Evolutionary conservation across 2,888 invertebrate species (phyloP).

Genomic region (Acleris literana): DNA sequence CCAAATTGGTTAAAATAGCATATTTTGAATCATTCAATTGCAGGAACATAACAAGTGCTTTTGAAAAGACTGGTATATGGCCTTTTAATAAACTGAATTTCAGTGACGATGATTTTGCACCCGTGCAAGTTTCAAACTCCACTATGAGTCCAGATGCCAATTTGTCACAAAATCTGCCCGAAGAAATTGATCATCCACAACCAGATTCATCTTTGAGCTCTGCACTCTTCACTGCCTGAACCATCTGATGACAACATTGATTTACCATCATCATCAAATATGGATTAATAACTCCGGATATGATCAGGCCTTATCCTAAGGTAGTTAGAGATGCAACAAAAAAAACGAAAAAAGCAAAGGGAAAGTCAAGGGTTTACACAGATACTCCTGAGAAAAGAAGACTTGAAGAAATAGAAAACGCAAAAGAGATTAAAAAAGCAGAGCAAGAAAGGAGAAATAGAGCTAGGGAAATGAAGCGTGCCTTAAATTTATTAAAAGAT

Average conservation of each 20-base stretch:
- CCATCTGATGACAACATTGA: neutral
- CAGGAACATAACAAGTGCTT: constrained; percentile 54
- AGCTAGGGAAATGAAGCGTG: constrained; percentile 16
- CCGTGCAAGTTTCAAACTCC: neutral
- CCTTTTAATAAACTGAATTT: constrained; percentile 40
- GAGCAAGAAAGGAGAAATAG: constrained; percentile 19
- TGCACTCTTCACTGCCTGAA: neutral
- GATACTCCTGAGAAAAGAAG: constrained; percentile 27
- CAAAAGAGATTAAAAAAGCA: constrained; percentile 15
- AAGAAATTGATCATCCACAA: neutral
- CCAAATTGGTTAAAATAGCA: constrained; percentile 24
- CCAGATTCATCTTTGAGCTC: neutral
- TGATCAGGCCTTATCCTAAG: constrained; percentile 21
- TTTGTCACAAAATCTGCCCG: neutral
- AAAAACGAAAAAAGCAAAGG: constrained; percentile 23
- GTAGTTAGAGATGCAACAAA: neutral
- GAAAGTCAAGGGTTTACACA: constrained; percentile 30
- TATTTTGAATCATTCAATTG: constrained; percentile 46
- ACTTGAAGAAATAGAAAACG: constrained; percentile 24
- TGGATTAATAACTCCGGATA: constrained; percentile 17
- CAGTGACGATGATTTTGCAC: constrained; percentile 40
- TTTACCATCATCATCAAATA: neutral
- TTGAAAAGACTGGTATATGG: constrained; percentile 45
- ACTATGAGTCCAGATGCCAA: neutral
- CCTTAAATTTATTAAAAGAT: neutral